Conservation (phyloP, 2,888 invertebrate genomes). For the Leptopilina syphax region DNA sequence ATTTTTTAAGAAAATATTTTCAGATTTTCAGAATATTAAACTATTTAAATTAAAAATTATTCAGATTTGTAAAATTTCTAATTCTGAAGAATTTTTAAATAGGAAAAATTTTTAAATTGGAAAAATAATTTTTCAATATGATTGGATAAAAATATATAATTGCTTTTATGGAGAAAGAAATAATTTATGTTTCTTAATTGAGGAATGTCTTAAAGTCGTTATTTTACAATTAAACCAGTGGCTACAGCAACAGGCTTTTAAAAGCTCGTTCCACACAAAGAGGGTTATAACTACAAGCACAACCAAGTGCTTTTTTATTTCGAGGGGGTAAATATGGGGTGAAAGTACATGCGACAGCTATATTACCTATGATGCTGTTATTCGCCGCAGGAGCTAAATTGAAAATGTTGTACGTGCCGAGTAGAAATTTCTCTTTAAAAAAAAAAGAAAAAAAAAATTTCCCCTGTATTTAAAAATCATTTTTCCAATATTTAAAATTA, state of each 20-base stretch:
- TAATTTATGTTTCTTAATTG: not conserved
- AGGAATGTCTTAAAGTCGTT: constrained; percentile 2
- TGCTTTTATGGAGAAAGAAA: not conserved
- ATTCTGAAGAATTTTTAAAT: too few relatives aligned
- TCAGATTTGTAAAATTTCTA: too few relatives aligned
- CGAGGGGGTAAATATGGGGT: not conserved
- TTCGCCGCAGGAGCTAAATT: not conserved
- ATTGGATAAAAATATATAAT: not conserved
- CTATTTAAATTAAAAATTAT: too few relatives aligned
- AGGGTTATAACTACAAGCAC: constrained; percentile 20
- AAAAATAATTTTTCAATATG: too few relatives aligned
- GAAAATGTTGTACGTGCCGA: constrained; percentile 6
- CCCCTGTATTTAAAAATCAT: too few relatives aligned
- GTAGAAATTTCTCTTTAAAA: not conserved
- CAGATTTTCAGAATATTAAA: too few relatives aligned
- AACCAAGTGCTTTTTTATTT: constrained; percentile 28
- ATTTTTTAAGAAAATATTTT: too few relatives aligned
- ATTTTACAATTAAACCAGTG: constrained; percentile 17
- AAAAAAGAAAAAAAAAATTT: not conserved
- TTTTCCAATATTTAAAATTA: too few relatives aligned
- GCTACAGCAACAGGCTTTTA: constrained; percentile 33
- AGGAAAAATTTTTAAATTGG: too few relatives aligned
- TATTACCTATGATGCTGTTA: constrained; percentile 11
- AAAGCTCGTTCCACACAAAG: constrained; percentile 5
- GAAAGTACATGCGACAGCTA: constrained; percentile 24